Conservation (phyloP, 2,888 invertebrate species). For the Polydesmus complanatus region DNA sequence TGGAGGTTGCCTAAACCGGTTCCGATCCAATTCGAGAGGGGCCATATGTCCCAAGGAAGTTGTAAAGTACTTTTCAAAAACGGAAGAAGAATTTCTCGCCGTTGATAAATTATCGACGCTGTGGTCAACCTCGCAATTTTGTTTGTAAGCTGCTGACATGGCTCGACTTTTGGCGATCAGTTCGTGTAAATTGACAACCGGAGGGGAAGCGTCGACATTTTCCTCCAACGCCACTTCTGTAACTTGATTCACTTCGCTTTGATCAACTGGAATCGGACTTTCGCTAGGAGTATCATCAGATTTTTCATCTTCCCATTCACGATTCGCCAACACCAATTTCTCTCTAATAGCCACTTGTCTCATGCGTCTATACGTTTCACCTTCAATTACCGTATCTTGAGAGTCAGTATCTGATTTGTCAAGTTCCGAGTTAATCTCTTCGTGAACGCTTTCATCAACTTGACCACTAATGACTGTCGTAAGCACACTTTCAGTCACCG, state of each 20-base stretch:
- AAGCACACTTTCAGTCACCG: too few species aligned
- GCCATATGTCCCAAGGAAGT: slow-evolving; percentile 9
- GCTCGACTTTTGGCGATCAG: slow-evolving; percentile 13
- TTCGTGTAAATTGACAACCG: slow-evolving; percentile 7
- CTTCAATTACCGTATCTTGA: slow-evolving; percentile 24
- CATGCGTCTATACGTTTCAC: slow-evolving; percentile 21
- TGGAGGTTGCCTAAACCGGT: not conserved
- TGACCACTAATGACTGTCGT: too few species aligned
- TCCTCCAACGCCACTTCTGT: not conserved
- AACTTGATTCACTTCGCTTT: not conserved
- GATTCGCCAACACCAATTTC: slow-evolving; percentile 24
- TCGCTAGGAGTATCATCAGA: slow-evolving; percentile 17
- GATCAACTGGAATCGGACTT: slow-evolving; percentile 17
- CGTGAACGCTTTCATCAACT: too few species aligned
- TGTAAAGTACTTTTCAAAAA: slow-evolving; percentile 18
- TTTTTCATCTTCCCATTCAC: slow-evolving; percentile 25
- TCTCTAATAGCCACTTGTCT: slow-evolving; percentile 22
- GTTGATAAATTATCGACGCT: not conserved
- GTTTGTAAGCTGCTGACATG: not conserved
- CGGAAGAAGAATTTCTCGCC: not conserved
- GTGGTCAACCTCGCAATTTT: not conserved
- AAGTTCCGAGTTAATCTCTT: not conserved
- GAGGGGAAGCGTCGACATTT: not conserved
- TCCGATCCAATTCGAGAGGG: not conserved
- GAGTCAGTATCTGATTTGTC: slow-evolving; percentile 22